These are phyloP conservation scores for Actenoides lindsayi DNA, from an alignment of 2,113 vertebrate genomes.

Conservation along the genomic window DNA sequence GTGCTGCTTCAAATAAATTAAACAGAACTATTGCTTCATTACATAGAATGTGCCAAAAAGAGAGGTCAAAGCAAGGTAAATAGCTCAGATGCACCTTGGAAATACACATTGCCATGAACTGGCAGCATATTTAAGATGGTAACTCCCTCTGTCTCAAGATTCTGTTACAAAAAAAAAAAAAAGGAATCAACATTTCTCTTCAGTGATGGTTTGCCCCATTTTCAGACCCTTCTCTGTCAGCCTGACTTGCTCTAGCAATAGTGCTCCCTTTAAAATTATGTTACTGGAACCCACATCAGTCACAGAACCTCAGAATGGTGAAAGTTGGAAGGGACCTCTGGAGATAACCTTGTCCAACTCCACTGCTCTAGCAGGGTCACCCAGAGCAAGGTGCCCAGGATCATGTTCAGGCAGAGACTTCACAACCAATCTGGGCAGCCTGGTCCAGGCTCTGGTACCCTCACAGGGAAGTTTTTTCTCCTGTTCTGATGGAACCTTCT, in stretches of 20 bases:
- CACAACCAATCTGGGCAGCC: not conserved
- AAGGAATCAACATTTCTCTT: not conserved
- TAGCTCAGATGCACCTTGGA: not conserved
- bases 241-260: not conserved
- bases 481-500: not conserved
- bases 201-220: not conserved
- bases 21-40: not conserved
- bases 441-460: not conserved
- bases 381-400: not conserved
- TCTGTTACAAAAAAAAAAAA: not conserved
- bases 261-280: not conserved
- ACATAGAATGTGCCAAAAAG: not conserved
- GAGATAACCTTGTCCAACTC: not conserved
- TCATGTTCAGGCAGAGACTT: not conserved
- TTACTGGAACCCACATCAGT: not conserved
- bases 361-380: not conserved
- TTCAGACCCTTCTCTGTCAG: not conserved
- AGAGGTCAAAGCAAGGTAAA: not conserved
- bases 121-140: not conserved
- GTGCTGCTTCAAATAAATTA: not conserved
- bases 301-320: not conserved
- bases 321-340: not conserved
- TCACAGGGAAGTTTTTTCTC: not conserved
- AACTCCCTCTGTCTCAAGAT: not conserved
- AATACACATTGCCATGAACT: fast-evolving